Base-by-base conservation (phyloP, 2,113 vertebrate genomes). In the Dromaius novaehollandiae region DNA sequence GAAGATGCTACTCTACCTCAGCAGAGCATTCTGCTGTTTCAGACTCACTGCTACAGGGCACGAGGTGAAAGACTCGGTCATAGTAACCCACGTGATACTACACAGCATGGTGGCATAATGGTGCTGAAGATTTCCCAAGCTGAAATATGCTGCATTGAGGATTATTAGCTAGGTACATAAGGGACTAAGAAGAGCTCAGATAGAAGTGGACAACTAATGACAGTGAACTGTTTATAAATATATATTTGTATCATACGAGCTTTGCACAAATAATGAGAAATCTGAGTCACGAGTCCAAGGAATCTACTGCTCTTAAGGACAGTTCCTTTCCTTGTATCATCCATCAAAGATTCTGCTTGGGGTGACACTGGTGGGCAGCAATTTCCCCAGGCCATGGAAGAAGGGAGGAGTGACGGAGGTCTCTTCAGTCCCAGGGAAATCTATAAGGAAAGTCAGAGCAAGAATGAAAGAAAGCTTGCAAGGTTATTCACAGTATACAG, bases 371-470 rank as follows among this genome's bases (percentile, higher is more conserved):
- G 30, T 63, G 30, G 90, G 46, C 6, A 2, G 36, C 28, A 26
- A 6, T 81, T 91, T 85, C 38, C 44, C 36, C 74, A 88, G 56
- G 89, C n/a, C 40, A 38, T 0, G 0, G 26, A 91, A 74, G 15
- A 74, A 80, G 16, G 17, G 11, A 82, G 26, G n/a, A 90, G 79
- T 10, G 34, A 5, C 60, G 11, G 13, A 91, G 12, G 26, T 74
- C 40, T 96, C 36, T 80, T 95, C 89, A 95, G 40, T 89, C 71
- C 53, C 81, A 95, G 44, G 20, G 58, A 30, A 96, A 92, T 38
- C 91, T 96, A 5, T 46, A 92, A 77, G 58, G 92, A 78, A 96
- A 91, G 10, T 53, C 51, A 91, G 36, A 95, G 20, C 13, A 92
- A 87, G 44, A 82, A 79, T 79, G 30, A 86, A 86, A 80, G 56